Evolutionary conservation across 1,140 invertebrate species (phyloP), one percentile per base, ranked within the genome.

Genomic region (Saccostrea glomerata): DNA sequence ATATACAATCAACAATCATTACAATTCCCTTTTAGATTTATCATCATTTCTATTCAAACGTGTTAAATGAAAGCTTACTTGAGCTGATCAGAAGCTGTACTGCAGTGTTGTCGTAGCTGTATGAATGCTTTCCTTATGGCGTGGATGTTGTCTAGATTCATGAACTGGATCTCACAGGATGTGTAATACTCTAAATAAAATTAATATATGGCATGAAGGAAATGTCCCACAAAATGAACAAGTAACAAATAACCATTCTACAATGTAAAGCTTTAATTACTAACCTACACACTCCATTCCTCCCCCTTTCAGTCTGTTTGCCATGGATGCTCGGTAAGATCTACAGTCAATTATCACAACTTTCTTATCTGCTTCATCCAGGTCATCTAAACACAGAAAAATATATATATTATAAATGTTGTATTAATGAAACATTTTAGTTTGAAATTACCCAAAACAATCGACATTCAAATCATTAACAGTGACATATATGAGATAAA

Each of bases 101-200:
- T 92, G 92, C 97, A 97, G 0, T 99, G 95, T 84, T 96, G 96
- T 40, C 96, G 90, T 3, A 96, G 88, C 85, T 94, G 93, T 83
- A 94, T 91, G 90, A 96, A 96, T 90, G 96, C 96, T 91, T 98
- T 98, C 56, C 98, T 96, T 92, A 99, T 98, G 85, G 97, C 97
- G 95, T 99, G 98, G 90, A 99, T 99, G 95, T 99, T 99, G 84
- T 98, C 97, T 94, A 99, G 95, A 95, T 97, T 98, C 98, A 99
- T 99, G 94, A 99, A 99, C 94, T 98, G 97, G 87, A 99, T 98
- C 95, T 99, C 98, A 93, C 98, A 98, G 92, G 96, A 97, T 0
- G 97, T 97, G 96, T 99, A 99, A 88, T 94, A 94, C 66, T 94
- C 94, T 93, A 88, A 25, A 77, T 15, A 77, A 30, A 36, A 15